phyloP scores from a whole-genome alignment of 53 echinoderm and acorn worm species.

The Pentamera pediparva region DNA sequence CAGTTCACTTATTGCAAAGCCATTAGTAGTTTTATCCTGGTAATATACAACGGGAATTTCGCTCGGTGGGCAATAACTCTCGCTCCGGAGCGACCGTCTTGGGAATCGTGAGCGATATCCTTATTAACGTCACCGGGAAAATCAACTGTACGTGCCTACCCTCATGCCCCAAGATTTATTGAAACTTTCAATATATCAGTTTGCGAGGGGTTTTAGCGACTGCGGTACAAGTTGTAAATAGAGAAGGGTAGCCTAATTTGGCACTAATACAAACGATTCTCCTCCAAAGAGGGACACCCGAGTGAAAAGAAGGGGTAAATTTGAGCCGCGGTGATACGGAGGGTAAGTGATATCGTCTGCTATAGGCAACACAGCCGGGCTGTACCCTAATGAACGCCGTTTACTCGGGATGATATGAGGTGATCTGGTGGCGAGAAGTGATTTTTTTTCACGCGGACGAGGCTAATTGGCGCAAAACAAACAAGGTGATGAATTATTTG shows the following conservation, averaged over 20 bases:
- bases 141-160: slow-evolving; percentile 31
- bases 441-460: no score
- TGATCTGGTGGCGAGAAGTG: no score
- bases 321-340: no score
- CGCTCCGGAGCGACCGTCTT: slow-evolving; percentile 5
- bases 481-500: no score
- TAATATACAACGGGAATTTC: slow-evolving; percentile 18
- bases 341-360: no score
- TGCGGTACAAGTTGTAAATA: no score
- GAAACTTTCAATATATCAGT: slow-evolving; percentile 41
- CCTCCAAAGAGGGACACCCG: slow-evolving; percentile 6
- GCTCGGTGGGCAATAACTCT: slow-evolving; percentile 25
- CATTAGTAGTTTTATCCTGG: slow-evolving; percentile 42
- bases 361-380: no score
- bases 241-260: slow-evolving; percentile 28
- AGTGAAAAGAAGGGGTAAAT: slow-evolving; percentile 12
- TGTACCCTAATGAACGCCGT: background rate
- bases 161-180: slow-evolving; percentile 29
- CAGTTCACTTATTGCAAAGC: slow-evolving; percentile 35
- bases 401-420: background rate
- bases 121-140: slow-evolving; percentile 30
- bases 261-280: slow-evolving; percentile 35
- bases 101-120: slow-evolving; percentile 28
- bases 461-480: no score
- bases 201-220: no score